phyloP scores from a whole-genome alignment of 2,113 vertebrate genomes.

The Benitochromis conjunctus region DNA sequence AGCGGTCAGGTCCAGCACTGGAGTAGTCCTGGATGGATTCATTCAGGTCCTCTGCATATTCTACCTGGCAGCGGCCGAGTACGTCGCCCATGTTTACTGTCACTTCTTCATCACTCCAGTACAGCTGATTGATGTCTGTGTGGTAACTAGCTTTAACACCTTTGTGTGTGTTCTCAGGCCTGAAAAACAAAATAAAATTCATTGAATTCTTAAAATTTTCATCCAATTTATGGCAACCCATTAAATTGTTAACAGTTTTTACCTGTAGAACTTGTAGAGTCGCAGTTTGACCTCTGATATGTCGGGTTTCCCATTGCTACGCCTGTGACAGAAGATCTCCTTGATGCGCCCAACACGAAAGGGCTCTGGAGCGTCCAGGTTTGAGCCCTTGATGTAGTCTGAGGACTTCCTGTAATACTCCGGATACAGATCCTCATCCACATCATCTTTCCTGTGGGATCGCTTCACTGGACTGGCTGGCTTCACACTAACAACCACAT shows the following conservation, averaged over 20 bases:
- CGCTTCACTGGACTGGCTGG: constrained; percentile 85
- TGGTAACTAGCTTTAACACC: constrained; percentile 87
- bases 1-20: constrained; percentile 78
- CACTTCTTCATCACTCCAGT: constrained; percentile 94
- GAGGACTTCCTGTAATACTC: constrained; percentile 96
- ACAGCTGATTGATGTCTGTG: constrained; percentile 90
- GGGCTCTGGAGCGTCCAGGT: constrained; percentile 87
- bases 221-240: neutral
- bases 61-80: constrained; percentile 84
- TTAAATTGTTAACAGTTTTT: neutral
- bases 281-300: constrained; percentile 82
- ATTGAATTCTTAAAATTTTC: neutral
- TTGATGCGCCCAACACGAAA: constrained; percentile 88
- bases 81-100: constrained; percentile 80
- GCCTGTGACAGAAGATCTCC: constrained; percentile 85
- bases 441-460: constrained; percentile 84
- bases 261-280: constrained; percentile 93
- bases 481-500: constrained; percentile 74
- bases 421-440: constrained; percentile 90
- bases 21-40: constrained; percentile 86
- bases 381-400: constrained; percentile 96
- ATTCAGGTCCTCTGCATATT: constrained; percentile 87
- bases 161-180: constrained; percentile 94
- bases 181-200: constrained; percentile 11
- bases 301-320: constrained; percentile 81